phyloP scores from a whole-genome alignment of 2,888 invertebrate genomes.

The Eurytoma californica region DNA sequence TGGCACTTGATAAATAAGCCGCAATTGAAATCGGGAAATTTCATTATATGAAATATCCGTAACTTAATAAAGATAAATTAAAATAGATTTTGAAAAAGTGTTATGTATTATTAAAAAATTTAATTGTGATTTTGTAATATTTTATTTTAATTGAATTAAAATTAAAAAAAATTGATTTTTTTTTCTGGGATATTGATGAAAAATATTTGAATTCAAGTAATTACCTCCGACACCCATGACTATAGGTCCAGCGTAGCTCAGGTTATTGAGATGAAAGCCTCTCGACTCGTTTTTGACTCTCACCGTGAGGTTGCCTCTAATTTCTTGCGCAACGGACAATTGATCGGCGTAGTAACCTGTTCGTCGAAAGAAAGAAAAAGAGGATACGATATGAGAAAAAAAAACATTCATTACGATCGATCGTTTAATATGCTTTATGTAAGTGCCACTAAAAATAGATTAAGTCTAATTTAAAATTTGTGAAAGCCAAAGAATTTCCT shows the following conservation, averaged over 20 bases:
- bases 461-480: too few species aligned
- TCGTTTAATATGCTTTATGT: not conserved
- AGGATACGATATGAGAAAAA: constrained; percentile 15
- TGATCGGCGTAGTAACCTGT: constrained; percentile 90
- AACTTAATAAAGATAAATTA: too few species aligned
- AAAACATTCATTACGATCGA: not conserved
- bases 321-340: constrained; percentile 85
- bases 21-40: too few species aligned
- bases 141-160: too few species aligned
- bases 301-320: constrained; percentile 86
- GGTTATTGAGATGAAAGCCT: constrained; percentile 90
- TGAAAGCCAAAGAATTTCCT: too few species aligned
- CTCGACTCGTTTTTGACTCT: constrained; percentile 88
- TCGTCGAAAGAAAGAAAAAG: constrained; percentile 22
- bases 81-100: too few species aligned
- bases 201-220: not conserved
- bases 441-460: constrained; percentile 21
- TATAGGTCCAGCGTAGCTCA: constrained; percentile 97
- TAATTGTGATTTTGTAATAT: too few species aligned
- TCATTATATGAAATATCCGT: too few species aligned
- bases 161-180: too few species aligned
- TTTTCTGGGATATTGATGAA: too few species aligned
- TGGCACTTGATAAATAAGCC: too few species aligned
- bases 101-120: too few species aligned
- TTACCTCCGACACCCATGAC: constrained; percentile 97